These are phyloP conservation scores for Agrypnus murinus DNA, from an alignment of 2,888 invertebrate species.

Conservation along the genomic window DNA sequence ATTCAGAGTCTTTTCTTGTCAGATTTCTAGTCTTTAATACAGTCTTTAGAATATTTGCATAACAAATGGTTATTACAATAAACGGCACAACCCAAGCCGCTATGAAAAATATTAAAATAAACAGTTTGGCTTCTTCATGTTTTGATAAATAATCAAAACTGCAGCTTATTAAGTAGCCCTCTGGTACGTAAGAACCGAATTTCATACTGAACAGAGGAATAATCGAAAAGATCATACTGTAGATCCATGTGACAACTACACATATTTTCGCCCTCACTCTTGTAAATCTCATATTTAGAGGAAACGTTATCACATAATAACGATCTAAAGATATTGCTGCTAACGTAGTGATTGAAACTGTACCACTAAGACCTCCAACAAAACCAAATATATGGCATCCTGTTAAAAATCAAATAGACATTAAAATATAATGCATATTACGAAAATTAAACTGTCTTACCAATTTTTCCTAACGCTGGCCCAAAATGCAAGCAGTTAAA, in stretches of 20 bases:
- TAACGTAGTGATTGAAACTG: conserved; percentile 86
- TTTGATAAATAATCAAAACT: conserved; percentile 89
- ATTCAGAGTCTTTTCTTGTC: conserved; percentile 71
- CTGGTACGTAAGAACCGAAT: conserved; percentile 85
- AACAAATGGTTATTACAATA: conserved; percentile 81
- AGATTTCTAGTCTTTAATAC: conserved; percentile 75
- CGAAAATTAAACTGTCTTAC: conserved; percentile 69
- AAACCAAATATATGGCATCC: conserved; percentile 88
- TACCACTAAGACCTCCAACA: conserved; percentile 86
- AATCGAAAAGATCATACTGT: conserved; percentile 80
- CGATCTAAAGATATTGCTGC: conserved; percentile 88
- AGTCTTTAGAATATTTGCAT: conserved; percentile 80
- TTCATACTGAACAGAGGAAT: conserved; percentile 83
- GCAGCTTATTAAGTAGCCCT: conserved; percentile 89
- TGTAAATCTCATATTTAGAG: conserved; percentile 80
- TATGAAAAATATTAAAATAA: conserved; percentile 84
- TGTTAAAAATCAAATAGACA: conserved; percentile 63
- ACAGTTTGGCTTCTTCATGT: conserved; percentile 76
- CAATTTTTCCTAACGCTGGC: conserved; percentile 82
- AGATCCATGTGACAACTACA: conserved; percentile 82
- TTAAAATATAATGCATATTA: neutral
- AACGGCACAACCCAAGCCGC: conserved; percentile 86
- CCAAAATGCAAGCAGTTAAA: conserved; percentile 84
- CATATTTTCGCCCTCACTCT: conserved; percentile 77
- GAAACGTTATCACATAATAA: conserved; percentile 87